Evolutionary conservation across 2,113 vertebrate species (phyloP).

Genomic region (Tapirus terrestris): DNA sequence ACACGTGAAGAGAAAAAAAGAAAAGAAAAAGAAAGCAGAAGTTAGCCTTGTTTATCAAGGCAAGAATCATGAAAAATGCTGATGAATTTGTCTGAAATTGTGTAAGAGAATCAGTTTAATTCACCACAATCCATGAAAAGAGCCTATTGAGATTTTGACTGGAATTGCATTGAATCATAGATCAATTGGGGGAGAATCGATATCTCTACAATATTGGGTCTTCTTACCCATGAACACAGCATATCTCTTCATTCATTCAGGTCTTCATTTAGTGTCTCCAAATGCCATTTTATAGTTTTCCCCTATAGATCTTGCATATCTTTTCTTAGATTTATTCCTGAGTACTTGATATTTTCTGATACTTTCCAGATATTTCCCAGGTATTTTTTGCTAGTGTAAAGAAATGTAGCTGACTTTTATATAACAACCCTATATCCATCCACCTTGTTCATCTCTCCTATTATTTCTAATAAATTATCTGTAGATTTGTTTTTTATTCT

Average conservation of each 20-base stretch:
- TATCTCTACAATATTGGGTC: background rate
- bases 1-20: background rate
- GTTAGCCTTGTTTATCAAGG: background rate
- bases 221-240: background rate
- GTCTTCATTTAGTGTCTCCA: background rate
- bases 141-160: background rate
- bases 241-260: background rate
- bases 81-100: background rate
- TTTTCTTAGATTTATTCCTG: background rate
- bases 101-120: background rate
- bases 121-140: background rate
- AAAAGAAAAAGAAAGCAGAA: background rate
- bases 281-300: background rate
- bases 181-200: background rate
- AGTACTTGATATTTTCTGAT: background rate
- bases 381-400: background rate
- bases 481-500: background rate
- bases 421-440: background rate
- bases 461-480: background rate
- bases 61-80: background rate
- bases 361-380: background rate
- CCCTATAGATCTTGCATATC: background rate
- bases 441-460: background rate
- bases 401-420: background rate
- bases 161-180: background rate